Conservation (phyloP, 2,113 vertebrate genomes). For the Chamaetylas fuelleborni region DNA sequence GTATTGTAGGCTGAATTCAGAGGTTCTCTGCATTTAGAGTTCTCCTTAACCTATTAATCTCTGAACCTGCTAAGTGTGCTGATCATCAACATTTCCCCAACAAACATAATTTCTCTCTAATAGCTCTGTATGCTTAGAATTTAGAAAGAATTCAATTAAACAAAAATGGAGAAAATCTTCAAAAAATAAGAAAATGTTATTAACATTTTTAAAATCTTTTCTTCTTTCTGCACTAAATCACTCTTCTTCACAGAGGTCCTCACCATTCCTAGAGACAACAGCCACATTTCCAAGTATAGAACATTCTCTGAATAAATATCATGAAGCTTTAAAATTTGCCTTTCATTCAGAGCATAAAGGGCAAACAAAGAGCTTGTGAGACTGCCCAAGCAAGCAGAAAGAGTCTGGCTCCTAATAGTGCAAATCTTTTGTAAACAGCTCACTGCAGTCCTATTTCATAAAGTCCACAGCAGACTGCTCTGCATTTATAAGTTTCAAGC, state of each 20-base stretch:
- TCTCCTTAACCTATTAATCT: background rate
- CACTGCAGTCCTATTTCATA: slow-evolving; percentile 12
- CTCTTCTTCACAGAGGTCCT: background rate
- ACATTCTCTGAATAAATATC: slow-evolving; percentile 35
- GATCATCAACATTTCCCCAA: background rate
- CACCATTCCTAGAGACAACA: background rate
- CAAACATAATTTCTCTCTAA: background rate
- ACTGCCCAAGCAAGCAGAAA: slow-evolving; percentile 31
- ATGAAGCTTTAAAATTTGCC: slow-evolving; percentile 47
- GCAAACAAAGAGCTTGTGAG: slow-evolving; percentile 39
- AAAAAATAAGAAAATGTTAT: background rate
- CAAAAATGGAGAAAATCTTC: background rate
- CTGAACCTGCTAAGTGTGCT: background rate
- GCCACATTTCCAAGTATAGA: background rate
- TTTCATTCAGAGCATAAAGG: slow-evolving; percentile 32
- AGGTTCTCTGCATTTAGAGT: background rate
- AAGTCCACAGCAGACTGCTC: background rate
- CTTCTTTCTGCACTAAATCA: background rate
- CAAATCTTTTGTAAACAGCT: slow-evolving; percentile 40
- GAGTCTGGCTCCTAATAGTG: background rate
- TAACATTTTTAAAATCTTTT: background rate
- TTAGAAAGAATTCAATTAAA: background rate
- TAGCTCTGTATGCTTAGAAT: background rate
- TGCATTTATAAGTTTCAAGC: slow-evolving; percentile 1
- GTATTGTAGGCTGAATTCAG: background rate